Conservation (phyloP, 2,113 vertebrate genomes). For the Neolamprologus sp. region DNA sequence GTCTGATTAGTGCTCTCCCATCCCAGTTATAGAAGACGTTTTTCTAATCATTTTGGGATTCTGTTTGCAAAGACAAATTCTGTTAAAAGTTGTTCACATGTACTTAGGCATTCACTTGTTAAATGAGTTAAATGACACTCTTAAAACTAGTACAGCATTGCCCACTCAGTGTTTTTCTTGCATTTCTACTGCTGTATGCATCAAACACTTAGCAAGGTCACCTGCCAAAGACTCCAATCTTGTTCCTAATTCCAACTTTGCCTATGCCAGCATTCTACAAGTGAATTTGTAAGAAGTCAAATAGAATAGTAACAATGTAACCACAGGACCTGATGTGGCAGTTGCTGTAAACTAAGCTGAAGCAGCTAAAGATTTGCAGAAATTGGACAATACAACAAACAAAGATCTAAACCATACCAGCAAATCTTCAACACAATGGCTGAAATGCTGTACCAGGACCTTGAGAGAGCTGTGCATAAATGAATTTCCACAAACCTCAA, state of each 20-base stretch:
- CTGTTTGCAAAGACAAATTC: not conserved
- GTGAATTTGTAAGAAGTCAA: not conserved
- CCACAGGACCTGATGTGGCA: not conserved
- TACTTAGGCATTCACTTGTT: not conserved
- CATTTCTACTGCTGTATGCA: not conserved
- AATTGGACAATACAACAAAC: not conserved
- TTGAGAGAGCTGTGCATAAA: not conserved
- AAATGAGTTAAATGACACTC: not conserved
- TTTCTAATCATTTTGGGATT: not conserved
- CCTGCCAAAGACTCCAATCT: not conserved
- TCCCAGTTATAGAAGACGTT: not conserved
- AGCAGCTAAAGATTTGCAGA: not conserved
- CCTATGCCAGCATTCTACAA: not conserved
- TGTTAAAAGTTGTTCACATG: not conserved
- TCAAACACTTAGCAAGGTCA: not conserved
- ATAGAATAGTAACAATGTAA: not conserved
- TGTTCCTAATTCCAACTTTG: not conserved
- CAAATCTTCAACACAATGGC: not conserved
- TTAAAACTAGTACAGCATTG: not conserved
- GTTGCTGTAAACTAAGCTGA: not conserved
- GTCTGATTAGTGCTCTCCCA: not conserved
- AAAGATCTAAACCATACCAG: not conserved
- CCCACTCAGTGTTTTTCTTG: not conserved
- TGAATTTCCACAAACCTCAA: not conserved
- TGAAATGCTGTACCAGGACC: not conserved